A percentile compares a stretch with the other conserved stretches of the same genome.
These are phyloP conservation scores for Polylopha cassiicola DNA, from an alignment of 2,888 invertebrate species.

Conservation along the genomic window DNA sequence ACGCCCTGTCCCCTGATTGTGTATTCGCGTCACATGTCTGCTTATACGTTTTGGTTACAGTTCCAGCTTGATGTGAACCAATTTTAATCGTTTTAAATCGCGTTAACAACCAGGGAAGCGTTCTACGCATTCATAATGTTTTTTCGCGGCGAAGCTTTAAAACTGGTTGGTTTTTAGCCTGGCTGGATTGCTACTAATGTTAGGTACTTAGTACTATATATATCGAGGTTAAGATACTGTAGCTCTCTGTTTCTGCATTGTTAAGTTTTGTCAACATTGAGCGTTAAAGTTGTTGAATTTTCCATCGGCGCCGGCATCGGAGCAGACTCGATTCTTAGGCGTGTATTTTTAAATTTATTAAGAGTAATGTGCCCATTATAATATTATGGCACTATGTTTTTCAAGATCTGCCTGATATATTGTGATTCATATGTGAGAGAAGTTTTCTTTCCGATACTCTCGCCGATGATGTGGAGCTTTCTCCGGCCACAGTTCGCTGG, in stretches of 20 bases:
- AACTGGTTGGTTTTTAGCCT: constrained; percentile 26
- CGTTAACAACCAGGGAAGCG: no score
- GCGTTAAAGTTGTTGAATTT: constrained; percentile 29
- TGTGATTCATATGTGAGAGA: no score
- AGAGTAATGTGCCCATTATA: background rate
- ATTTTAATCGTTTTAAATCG: constrained; percentile 6
- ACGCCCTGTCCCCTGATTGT: no score
- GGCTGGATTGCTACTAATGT: constrained; percentile 30
- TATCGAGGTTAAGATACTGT: constrained; percentile 25
- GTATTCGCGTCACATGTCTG: no score
- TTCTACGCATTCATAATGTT: no score
- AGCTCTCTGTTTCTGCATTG: constrained; percentile 30
- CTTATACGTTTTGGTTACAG: no score
- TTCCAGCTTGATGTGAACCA: constrained; percentile 7
- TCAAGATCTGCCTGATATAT: no score
- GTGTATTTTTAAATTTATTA: no score
- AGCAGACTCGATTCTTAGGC: no score
- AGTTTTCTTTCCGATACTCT: constrained; percentile 9
- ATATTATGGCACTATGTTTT: constrained; percentile 1
- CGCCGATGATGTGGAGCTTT: constrained; percentile 7
- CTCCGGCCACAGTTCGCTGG: constrained; percentile 5
- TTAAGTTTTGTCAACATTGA: constrained; percentile 23
- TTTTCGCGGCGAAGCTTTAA: constrained; percentile 1
- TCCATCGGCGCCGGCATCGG: constrained; percentile 13
- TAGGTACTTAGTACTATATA: constrained; percentile 23